These are phyloP conservation scores for Galleria mellonella DNA, from an alignment of 1,140 invertebrate genomes.

Conservation along the genomic window DNA sequence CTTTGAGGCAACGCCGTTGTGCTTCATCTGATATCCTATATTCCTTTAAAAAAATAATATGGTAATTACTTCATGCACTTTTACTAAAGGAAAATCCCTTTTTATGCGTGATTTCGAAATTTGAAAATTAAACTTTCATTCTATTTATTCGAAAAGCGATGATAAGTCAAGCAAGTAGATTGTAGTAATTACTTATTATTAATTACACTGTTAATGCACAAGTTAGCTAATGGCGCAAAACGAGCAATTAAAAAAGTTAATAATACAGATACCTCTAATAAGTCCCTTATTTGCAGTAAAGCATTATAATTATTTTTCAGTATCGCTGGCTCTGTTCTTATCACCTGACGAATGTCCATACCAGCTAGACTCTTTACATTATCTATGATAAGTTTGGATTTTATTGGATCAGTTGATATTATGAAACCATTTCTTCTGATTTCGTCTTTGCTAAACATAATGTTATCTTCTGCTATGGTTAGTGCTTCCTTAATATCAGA, in stretches of 20 bases:
- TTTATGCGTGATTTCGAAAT: too few relatives aligned
- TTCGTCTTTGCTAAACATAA: conserved; percentile 62
- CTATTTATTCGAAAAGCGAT: too few relatives aligned
- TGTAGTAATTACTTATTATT: too few relatives aligned
- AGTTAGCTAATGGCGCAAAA: too few relatives aligned
- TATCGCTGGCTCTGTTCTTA: conserved; percentile 71
- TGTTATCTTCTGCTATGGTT: conserved; percentile 55
- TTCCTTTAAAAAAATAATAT: conserved; percentile 34
- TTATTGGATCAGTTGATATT: conserved; percentile 70
- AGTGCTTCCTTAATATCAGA: conserved; percentile 67
- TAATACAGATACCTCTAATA: conserved; percentile 49
- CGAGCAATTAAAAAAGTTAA: neutral
- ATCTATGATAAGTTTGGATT: conserved; percentile 70
- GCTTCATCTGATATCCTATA: conserved; percentile 69
- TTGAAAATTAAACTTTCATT: too few relatives aligned
- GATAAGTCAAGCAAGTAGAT: too few relatives aligned
- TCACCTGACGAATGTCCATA: conserved; percentile 65
- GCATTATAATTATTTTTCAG: conserved; percentile 72
- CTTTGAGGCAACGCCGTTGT: conserved; percentile 65
- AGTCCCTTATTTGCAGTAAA: conserved; percentile 62
- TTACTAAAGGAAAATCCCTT: too few relatives aligned
- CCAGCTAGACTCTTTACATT: conserved; percentile 69
- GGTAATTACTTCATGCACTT: too few relatives aligned
- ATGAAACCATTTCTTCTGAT: conserved; percentile 74
- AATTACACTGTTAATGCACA: too few relatives aligned